Evolutionary conservation across 2,888 invertebrate species (phyloP).

Genomic region (Sminthurinus aureus): DNA sequence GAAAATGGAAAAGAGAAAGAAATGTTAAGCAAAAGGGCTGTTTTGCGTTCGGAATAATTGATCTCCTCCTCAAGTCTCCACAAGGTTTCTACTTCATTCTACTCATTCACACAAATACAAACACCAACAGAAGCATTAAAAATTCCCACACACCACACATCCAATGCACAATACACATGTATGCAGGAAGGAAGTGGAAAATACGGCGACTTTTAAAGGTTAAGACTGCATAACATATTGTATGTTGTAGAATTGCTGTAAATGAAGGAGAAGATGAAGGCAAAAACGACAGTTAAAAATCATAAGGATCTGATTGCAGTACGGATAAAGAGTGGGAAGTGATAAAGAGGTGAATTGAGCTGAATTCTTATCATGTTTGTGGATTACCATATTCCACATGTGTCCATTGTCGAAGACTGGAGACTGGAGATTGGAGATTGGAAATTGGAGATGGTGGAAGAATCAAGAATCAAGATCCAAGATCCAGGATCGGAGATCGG

Average conservation of each 20-base stretch:
- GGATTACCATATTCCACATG: too few species aligned
- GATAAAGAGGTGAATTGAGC: slow-evolving; percentile 5
- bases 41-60: neutral
- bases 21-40: neutral
- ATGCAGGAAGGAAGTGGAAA: too few species aligned
- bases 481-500: neutral
- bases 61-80: slow-evolving; percentile 13
- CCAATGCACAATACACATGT: too few species aligned
- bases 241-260: neutral
- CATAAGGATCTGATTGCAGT: slow-evolving; percentile 3
- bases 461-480: too few species aligned
- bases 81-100: too few species aligned
- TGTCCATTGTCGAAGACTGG: too few species aligned
- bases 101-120: neutral
- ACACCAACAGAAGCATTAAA: too few species aligned
- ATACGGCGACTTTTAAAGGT: neutral
- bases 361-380: too few species aligned
- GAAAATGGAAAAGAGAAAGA: neutral
- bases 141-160: too few species aligned
- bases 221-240: neutral
- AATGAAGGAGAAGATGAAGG: neutral
- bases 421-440: too few species aligned
- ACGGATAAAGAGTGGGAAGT: slow-evolving; percentile 17
- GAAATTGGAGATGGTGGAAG: too few species aligned
- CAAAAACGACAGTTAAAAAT: slow-evolving; percentile 12